These are phyloP conservation scores for Serripes groenlandicus DNA, from an alignment of 2,888 invertebrate genomes.

Conservation along the genomic window DNA sequence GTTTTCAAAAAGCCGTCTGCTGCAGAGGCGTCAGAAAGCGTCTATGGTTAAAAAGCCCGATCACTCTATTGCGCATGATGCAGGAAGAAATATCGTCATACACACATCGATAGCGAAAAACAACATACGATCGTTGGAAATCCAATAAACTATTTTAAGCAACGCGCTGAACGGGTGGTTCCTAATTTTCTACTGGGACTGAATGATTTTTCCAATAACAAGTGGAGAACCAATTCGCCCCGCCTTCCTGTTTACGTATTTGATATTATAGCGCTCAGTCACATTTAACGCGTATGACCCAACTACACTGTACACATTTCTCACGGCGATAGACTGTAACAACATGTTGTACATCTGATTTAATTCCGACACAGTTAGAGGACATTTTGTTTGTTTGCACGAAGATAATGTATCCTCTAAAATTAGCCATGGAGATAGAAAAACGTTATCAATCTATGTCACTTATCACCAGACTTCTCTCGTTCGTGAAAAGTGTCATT, in stretches of 20 bases:
- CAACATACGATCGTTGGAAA: constrained; percentile 1
- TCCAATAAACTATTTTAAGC: constrained; percentile 4
- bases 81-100: too few relatives aligned
- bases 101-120: too few relatives aligned
- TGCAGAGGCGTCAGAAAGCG: too few relatives aligned
- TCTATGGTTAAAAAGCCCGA: too few relatives aligned
- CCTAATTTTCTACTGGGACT: background rate
- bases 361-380: background rate
- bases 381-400: background rate
- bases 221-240: background rate
- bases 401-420: constrained; percentile 16
- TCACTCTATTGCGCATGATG: too few relatives aligned
- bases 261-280: background rate
- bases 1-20: too few relatives aligned
- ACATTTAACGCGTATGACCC: background rate
- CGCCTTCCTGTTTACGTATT: constrained; percentile 1
- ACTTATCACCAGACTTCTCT: constrained; percentile 8
- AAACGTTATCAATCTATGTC: constrained; percentile 44
- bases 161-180: background rate
- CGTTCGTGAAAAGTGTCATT: constrained; percentile 17
- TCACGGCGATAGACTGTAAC: too few relatives aligned
- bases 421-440: constrained; percentile 46
- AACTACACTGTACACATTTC: background rate
- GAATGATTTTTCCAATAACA: background rate
- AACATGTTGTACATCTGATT: background rate